Base-by-base conservation (phyloP, 2,797 vertebrate genomes). In the Falco peregrinus region DNA sequence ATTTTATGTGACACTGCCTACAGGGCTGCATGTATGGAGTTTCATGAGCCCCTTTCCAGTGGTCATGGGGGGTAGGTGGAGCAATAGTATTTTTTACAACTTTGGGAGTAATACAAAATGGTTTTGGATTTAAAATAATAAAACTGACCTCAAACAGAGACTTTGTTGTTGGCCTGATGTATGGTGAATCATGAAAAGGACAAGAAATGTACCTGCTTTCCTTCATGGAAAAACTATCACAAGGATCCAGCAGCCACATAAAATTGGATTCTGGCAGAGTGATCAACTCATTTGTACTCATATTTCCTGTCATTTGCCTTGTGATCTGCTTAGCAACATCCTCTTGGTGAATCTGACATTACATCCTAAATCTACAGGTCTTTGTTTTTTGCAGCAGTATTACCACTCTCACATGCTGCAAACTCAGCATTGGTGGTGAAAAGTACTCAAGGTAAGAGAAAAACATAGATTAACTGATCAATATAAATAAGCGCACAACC, bases 1-100 rank as follows among this genome's bases (percentile, higher is more conserved):
- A 97, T 98, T 93, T 87, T 92, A 70, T 93, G 82, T 97, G 96
- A 97, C 91, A 91, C 94, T 92, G 93, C 96, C 97, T 90, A 59
- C 63, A 82, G 97, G 96, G 89, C 60, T 90, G 80, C 77, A 91
- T 92, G 82, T 41, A 81, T 87, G 82, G 84, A 95, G 84, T 88
- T 93, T 85, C 95, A 91, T 53, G 81, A 94, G 60, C 47, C 60
- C 71, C 76, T 84, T 94, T 80, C 43, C 88, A 79, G 43, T 97
- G 89, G 75, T 92, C 81, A 71, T 39, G 43, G 54, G 29, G 64
- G 41, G 57, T 77, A 61, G 95, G 93, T 67, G 63, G 47, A 90
- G 76, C 65, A 91, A 60, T 33, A 84, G 51, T 65, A 51, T 90
- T 73, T 96, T 88, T 89, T 87, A 78, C 35, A 84, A 91, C 68